A percentile compares a stretch with the other conserved stretches of the same genome.
Evolutionary conservation across 1,140 invertebrate genomes (phyloP).

Genomic region (Zaprionus davidi): DNA sequence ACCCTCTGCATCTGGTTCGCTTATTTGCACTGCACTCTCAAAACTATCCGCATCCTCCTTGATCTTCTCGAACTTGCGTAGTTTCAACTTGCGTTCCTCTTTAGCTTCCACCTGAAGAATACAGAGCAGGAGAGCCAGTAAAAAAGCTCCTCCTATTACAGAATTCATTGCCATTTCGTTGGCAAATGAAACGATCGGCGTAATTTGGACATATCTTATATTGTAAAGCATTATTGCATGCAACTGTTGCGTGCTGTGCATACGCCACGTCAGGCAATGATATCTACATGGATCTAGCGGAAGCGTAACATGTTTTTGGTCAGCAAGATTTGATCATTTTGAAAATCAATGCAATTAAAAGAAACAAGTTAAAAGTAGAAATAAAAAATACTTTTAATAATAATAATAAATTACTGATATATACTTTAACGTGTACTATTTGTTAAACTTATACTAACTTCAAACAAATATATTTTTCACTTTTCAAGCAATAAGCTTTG

Average conservation of each 20-base stretch:
- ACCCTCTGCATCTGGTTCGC: constrained; percentile 34
- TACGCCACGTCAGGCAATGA: constrained; percentile 15
- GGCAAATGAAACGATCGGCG: neutral
- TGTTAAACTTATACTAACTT: neutral
- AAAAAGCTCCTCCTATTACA: neutral
- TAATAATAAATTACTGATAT: no score
- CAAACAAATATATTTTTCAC: neutral
- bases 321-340: neutral
- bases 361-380: neutral
- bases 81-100: constrained; percentile 17
- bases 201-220: neutral
- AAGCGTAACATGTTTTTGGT: constrained; percentile 12
- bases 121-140: constrained; percentile 26
- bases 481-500: neutral
- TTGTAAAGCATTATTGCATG: neutral
- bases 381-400: no score
- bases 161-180: constrained; percentile 29
- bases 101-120: neutral
- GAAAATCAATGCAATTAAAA: neutral
- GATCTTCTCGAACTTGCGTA: constrained; percentile 52
- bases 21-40: constrained; percentile 33
- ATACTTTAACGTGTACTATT: no score
- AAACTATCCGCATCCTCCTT: constrained; percentile 36
- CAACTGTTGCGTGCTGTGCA: constrained; percentile 4
- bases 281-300: constrained; percentile 13